Percentiles rank a stretch among this genome's conserved stretches.
phyloP scores from a whole-genome alignment of 2,888 invertebrate genomes.

The Spatulosminthurus flaviceps region DNA sequence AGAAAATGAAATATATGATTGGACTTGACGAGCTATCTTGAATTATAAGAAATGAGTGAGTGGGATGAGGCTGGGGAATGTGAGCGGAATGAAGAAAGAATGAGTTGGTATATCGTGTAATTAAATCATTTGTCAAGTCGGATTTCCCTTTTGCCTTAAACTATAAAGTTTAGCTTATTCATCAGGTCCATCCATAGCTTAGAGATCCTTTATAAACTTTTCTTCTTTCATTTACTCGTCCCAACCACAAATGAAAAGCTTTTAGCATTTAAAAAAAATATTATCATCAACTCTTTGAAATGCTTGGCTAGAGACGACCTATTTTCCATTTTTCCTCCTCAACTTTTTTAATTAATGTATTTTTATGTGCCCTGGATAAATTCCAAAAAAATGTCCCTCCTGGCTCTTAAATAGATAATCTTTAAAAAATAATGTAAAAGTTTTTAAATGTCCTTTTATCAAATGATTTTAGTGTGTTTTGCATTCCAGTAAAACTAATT shows the following conservation, averaged over 20 bases:
- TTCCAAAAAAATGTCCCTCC: no score
- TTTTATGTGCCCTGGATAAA: no score
- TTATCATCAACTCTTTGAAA: no score
- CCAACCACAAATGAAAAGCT: neutral
- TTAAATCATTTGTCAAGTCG: conserved; percentile 60
- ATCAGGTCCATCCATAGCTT: conserved; percentile 38
- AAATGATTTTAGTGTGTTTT: no score
- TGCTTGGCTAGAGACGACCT: no score
- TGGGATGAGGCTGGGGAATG: neutral
- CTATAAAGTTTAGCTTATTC: conserved; percentile 35
- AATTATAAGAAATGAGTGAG: neutral
- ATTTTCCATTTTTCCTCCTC: no score
- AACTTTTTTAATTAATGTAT: no score
- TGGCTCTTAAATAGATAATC: no score
- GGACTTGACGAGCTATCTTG: neutral
- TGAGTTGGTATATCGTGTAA: conserved; percentile 52
- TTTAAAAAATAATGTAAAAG: no score
- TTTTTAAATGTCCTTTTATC: no score
- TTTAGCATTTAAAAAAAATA: no score
- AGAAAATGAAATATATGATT: neutral
- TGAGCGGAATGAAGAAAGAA: conserved; percentile 15
- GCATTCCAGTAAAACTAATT: no score
- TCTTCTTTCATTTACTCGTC: neutral
- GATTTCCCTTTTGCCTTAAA: conserved; percentile 49
- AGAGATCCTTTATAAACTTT: neutral